These are phyloP conservation scores for Mycetomoellerius zeteki DNA, from an alignment of 1,140 invertebrate genomes.

Conservation along the genomic window DNA sequence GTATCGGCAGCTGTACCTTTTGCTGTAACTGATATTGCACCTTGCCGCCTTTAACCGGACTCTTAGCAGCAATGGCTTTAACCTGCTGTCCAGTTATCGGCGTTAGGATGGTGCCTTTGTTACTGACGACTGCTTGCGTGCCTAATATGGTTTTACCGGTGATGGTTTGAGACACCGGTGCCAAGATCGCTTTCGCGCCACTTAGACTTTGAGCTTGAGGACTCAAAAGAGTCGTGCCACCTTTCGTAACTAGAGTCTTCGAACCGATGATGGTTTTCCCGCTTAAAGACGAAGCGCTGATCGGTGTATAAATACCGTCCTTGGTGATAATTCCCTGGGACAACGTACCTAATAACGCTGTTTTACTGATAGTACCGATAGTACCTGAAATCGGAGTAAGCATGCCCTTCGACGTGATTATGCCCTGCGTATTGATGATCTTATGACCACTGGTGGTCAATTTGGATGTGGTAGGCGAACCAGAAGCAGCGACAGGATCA, in stretches of 20 bases:
- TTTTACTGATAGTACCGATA: conserved; percentile 71
- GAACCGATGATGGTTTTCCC: conserved; percentile 78
- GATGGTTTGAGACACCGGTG: conserved; percentile 78
- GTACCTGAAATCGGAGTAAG: conserved; percentile 77
- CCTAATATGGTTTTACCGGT: conserved; percentile 75
- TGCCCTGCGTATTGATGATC: conserved; percentile 78
- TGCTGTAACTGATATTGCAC: conserved; percentile 80
- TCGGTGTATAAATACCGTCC: conserved; percentile 79
- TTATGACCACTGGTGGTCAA: conserved; percentile 81
- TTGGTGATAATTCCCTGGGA: conserved; percentile 80
- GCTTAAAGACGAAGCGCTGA: conserved; percentile 74
- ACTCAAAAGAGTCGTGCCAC: conserved; percentile 73
- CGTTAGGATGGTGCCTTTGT: conserved; percentile 85
- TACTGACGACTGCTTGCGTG: conserved; percentile 76
- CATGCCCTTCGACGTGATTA: conserved; percentile 77
- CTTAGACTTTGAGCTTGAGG: conserved; percentile 74
- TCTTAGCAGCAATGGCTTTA: conserved; percentile 84
- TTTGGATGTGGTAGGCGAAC: conserved; percentile 85
- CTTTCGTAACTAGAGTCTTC: conserved; percentile 78
- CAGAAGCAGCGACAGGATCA: conserved; percentile 46
- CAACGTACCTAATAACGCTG: conserved; percentile 74
- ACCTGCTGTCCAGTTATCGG: conserved; percentile 85
- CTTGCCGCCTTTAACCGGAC: conserved; percentile 79
- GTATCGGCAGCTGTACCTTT: conserved; percentile 80
- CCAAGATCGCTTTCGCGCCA: conserved; percentile 87